Base-by-base conservation (phyloP, 2,888 invertebrate genomes). In the Acleris cristana region DNA sequence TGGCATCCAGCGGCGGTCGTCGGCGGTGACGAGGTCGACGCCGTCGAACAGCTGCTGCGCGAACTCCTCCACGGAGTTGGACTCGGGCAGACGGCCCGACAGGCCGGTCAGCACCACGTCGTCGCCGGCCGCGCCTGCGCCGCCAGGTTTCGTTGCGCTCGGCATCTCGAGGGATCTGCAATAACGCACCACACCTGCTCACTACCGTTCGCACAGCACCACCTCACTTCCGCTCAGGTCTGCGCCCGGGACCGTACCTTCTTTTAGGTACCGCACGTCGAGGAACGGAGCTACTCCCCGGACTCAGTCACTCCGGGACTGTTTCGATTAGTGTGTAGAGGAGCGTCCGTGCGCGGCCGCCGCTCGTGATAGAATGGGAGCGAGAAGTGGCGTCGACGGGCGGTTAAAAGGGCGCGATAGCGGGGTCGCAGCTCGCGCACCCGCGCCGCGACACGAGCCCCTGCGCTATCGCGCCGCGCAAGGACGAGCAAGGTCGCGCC, bases 1-100 rank as follows among this genome's bases (percentile, higher is more conserved):
- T 73, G 95, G 94, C 6, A 96, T 95, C 98, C 98, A 99, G 83
- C 99, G 94, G 73, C 98, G 94, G 74, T 96, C 96, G 85, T 98
- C 98, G 75, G 97, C 98, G 40, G 98, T 98, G 71, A 99, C 96
- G 93, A 99, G 95, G 86, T 99, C 99, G 54, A 98, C 95, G 64
- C 98, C 97, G 70, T 96, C 96, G 87, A 98, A 96, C 64, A 99
- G 95, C 87, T 99, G 96, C 79, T 96, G 94, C 80, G 96, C 96
- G 89, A 99, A 99, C 92, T 99, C 99, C 76, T 97, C 97, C 81
- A 99, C 96, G 87, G 94, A 96, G 77, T 96, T 95, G 72, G 97
- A 97, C 90, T 99, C 98, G 14, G 99, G 99, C 76, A 99, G 94
- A 73, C 99, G 96, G 66, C 96, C 97, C 65, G 97, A 97, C 76